Evolutionary conservation across 2,113 vertebrate genomes (phyloP), one percentile per base, ranked within the genome.

Genomic region (Corythoichthys intestinalis): DNA sequence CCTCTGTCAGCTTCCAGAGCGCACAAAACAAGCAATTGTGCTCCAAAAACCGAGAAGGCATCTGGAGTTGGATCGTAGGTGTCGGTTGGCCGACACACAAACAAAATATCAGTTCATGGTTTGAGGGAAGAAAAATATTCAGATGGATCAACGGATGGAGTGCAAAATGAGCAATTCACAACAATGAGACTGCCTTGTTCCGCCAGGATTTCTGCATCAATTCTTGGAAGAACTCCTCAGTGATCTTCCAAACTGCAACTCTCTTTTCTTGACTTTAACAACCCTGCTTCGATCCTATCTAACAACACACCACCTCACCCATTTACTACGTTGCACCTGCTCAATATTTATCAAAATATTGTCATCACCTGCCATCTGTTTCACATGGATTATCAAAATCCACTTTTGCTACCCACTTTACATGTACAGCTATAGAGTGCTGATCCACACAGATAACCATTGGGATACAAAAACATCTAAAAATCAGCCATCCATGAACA

Each of bases 341-440:
- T 63, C 44, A 47, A 34, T 47, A 12, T 34, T 20, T 2, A 47
- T 63, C 56, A 58, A 58, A 58, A 58, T 58, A 37, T 58, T 58
- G 56, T 58, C 60, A 63, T 46, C 20, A 37, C 52, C 13, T 41
- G 2, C 13, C 4, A 41, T 17, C 13, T 66, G 52, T 15, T 59
- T 65, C 15, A 54, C 34, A 41, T 9, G 38, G 37, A 50, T 14
- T 10, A 66, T 52, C n/a, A 50, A 66, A 75, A 74, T n/a, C 17
- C 47, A 60, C 14, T 35, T 73, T 70, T 60, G 57, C 60, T 56
- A 71, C 58, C 64, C 65, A 44, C 75, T 76, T 13, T 83, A 80
- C 85, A 38, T 81, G 64, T 67, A 85, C 87, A 87, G 87, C 87
- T 84, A 83, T 69, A 73, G 73, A 62, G 49, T 61, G 82, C 78